Base-by-base conservation (phyloP, 2,797 vertebrate species). In the Phrynocephalus forsythii region DNA sequence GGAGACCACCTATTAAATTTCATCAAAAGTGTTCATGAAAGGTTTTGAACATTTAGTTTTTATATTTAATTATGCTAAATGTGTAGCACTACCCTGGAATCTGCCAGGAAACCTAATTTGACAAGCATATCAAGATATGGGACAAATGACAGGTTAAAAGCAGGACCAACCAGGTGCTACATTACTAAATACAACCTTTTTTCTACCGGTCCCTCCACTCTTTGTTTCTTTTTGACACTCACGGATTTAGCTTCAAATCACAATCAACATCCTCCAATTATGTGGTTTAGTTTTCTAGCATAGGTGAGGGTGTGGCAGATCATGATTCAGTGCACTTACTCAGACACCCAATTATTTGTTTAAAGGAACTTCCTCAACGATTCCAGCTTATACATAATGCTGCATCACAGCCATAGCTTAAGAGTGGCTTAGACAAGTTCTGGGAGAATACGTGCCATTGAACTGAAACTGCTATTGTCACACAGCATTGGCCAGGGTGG, bases 241-340 rank as follows among this genome's bases (percentile, higher is more conserved):
- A 80, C 81, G 38, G 63, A 81, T 85, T 87, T 76, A 76, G 6
- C 11, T 88, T 44, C 63, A 6, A 48, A n/a, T 75, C 77, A 73
- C 72, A 52, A 26, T 15, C 3, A 80, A 50, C 24, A 73, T 75
- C 79, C 38, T 81, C 85, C 69, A 80, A 13, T 73, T 79, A 67
- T 24, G 84, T 73, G 52, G 56, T 75, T 76, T 67, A 80, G 80
- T 66, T 52, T 66, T 75, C 52, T 52, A 52, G n/a, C 16, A 75
- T 38, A 84, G 84, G 33, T 11, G 5, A 56, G 60, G 87, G 69
- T 81, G 69, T 85, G 69, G 56, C 71, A 85, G 48, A 22, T 68
- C 71, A 44, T 44, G 16, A 6, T 69, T 88, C 56, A 68, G 8
- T 75, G 56, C 60, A 66, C 22, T 33, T 67, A 73, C 33, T 38